phyloP scores from a whole-genome alignment of 2,113 vertebrate genomes.

The Cygnus buccinator region DNA sequence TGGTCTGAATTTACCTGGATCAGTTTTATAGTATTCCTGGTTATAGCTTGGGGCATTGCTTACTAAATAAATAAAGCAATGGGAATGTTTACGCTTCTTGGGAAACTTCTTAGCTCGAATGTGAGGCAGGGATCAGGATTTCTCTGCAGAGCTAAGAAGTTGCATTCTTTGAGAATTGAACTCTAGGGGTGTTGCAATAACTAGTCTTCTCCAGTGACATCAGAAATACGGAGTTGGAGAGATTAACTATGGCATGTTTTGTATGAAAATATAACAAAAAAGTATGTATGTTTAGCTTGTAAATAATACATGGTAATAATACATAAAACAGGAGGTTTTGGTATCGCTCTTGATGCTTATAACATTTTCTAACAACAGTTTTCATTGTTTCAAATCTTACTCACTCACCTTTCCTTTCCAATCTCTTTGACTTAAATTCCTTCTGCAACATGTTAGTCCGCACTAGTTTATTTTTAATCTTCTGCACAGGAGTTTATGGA shows the following conservation, averaged over 20 bases:
- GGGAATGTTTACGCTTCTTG: neutral
- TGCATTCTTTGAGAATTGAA: neutral
- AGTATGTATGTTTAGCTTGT: neutral
- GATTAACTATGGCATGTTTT: neutral
- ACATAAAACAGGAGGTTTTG: neutral
- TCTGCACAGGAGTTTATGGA: neutral
- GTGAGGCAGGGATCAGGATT: neutral
- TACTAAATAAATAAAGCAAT: neutral
- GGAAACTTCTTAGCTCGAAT: neutral
- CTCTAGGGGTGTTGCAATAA: neutral
- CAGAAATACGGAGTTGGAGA: neutral
- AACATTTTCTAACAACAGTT: neutral
- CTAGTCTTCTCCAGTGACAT: neutral
- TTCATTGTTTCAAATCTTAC: neutral
- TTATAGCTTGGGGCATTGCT: neutral
- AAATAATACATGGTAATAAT: neutral
- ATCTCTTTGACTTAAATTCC: neutral
- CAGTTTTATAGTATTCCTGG: neutral
- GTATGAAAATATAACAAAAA: constrained; percentile 34
- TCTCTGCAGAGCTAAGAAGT: neutral
- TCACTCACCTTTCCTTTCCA: neutral
- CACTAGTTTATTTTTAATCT: neutral
- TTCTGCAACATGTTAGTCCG: neutral
- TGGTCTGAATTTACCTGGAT: neutral
- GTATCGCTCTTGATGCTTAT: neutral